phyloP scores from a whole-genome alignment of 2,113 vertebrate genomes.

The Colius striatus region DNA sequence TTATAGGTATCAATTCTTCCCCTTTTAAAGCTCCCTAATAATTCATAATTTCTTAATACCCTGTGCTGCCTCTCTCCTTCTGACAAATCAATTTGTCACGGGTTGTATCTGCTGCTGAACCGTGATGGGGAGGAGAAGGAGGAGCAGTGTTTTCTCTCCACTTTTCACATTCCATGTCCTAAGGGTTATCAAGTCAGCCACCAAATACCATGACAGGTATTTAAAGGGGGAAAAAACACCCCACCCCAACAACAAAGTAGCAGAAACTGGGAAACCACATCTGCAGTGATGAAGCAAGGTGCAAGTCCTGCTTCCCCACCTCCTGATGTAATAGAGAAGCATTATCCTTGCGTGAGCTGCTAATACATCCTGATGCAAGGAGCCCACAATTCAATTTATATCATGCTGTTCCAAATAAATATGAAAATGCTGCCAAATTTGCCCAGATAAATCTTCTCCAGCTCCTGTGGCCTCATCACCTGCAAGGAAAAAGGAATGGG shows the following conservation, averaged over 20 bases:
- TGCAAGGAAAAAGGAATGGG: not conserved
- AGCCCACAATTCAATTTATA: constrained; percentile 18
- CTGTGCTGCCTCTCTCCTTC: not conserved
- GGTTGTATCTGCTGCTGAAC: not conserved
- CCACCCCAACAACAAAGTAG: not conserved
- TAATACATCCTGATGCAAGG: not conserved
- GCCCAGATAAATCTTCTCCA: not conserved
- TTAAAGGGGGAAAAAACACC: not conserved
- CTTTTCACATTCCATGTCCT: not conserved
- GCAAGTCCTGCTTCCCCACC: not conserved
- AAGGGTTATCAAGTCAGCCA: constrained; percentile 30
- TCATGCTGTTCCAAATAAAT: not conserved
- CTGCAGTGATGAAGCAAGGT: not conserved
- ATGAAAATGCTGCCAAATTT: not conserved
- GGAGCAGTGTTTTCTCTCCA: not conserved
- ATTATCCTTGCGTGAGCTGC: not conserved
- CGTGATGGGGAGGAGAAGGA: not conserved
- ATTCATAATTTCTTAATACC: constrained; percentile 33
- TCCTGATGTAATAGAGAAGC: not conserved
- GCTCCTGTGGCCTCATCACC: not conserved
- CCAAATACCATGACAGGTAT: not conserved
- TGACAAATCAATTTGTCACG: constrained; percentile 35
- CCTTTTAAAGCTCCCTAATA: constrained; percentile 22
- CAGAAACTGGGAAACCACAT: not conserved
- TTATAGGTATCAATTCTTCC: constrained; percentile 10